Percentiles rank a stretch among this genome's conserved stretches.
Evolutionary conservation across 2,888 invertebrate genomes (phyloP).

Genomic region (Erebia aethiops): DNA sequence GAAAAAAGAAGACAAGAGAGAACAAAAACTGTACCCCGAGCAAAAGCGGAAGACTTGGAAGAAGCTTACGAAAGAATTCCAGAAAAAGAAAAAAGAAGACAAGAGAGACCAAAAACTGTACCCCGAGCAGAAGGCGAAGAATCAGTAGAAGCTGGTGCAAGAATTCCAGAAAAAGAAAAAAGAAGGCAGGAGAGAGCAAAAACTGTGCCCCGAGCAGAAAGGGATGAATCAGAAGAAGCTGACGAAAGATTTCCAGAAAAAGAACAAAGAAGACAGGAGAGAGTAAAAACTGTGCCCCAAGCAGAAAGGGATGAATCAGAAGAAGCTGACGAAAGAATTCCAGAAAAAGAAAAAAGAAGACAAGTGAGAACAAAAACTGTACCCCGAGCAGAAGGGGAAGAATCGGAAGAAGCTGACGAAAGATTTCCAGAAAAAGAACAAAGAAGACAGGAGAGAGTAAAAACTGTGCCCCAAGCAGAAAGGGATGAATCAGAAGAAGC

Average conservation of each 20-base stretch:
- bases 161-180: no score
- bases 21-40: not conserved
- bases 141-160: not conserved
- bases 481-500: no score
- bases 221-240: constrained; percentile 20
- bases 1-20: not conserved
- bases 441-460: not conserved
- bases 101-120: not conserved
- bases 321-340: no score
- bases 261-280: no score
- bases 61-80: not conserved
- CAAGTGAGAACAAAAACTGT: no score
- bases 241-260: no score
- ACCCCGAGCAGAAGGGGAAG: no score
- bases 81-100: constrained; percentile 5
- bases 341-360: no score
- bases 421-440: constrained; percentile 27
- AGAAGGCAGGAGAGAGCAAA: no score
- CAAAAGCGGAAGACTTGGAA: not conserved
- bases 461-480: no score
- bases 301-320: no score
- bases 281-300: no score
- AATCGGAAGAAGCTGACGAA: constrained; percentile 24
- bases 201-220: not conserved
- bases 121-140: not conserved